Percentiles rank a stretch among this genome's conserved stretches.
Conservation (phyloP, 2,888 invertebrate species). For the Xanthorhoe designata region DNA sequence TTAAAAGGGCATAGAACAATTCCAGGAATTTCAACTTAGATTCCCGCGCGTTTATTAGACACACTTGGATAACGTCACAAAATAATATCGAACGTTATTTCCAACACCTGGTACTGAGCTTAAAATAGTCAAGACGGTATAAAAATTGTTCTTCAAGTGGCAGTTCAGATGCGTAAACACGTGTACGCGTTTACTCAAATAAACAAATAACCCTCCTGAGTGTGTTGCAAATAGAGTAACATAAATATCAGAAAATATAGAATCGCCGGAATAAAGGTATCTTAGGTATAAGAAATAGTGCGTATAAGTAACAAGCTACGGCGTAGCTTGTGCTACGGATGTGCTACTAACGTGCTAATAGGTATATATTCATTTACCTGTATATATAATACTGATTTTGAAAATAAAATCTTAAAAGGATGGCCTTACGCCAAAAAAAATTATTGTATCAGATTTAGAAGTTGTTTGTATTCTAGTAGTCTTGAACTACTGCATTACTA, state of each 20-base stretch:
- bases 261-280: constrained; percentile 17
- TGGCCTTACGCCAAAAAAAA: too few species aligned
- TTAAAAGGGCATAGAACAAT: not conserved
- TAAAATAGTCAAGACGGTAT: constrained; percentile 26
- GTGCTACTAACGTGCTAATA: constrained; percentile 21
- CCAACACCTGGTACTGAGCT: constrained; percentile 21
- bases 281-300: constrained; percentile 12
- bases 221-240: constrained; percentile 33
- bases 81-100: constrained; percentile 13
- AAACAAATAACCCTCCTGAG: constrained; percentile 36
- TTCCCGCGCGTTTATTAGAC: not conserved
- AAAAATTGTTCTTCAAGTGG: constrained; percentile 33
- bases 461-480: too few species aligned
- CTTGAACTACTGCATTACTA: too few species aligned
- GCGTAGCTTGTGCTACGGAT: constrained; percentile 16
- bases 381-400: too few species aligned
- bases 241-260: constrained; percentile 28
- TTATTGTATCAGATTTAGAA: too few species aligned
- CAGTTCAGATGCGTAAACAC: constrained; percentile 36
- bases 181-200: constrained; percentile 30
- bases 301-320: constrained; percentile 10
- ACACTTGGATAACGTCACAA: not conserved
- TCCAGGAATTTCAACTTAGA: not conserved
- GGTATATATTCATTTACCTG: too few species aligned
- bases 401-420: too few species aligned